phyloP scores from a whole-genome alignment of 30 jellyfish, hydroid and myxozoan species.

The Turritopsis rubra region DNA sequence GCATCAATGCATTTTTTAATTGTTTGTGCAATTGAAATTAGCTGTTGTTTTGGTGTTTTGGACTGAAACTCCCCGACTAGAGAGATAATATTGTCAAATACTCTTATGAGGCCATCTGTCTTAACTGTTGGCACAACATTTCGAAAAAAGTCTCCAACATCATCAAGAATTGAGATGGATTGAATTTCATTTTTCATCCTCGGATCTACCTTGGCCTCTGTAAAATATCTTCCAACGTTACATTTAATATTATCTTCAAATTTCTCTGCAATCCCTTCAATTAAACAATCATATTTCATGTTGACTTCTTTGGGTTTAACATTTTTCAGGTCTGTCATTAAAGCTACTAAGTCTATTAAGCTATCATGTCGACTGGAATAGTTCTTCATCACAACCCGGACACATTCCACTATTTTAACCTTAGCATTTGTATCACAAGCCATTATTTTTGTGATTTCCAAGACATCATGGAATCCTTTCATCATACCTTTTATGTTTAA shows the following conservation, averaged over 20 bases:
- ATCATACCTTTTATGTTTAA: neutral
- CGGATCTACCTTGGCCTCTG: neutral
- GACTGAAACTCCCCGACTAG: neutral
- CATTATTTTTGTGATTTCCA: neutral
- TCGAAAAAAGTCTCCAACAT: neutral
- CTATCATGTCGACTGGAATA: neutral
- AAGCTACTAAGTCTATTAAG: neutral
- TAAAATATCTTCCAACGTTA: neutral
- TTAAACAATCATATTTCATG: neutral
- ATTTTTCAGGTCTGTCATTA: neutral
- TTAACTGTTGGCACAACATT: neutral
- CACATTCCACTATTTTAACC: neutral
- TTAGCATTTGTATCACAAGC: neutral
- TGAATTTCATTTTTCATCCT: neutral
- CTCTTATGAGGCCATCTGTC: neutral
- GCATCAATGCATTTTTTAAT: neutral
- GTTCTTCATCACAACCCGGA: neutral
- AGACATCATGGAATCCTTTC: neutral
- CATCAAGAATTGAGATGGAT: neutral
- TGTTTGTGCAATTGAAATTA: neutral
- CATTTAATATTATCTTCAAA: neutral
- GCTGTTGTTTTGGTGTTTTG: neutral
- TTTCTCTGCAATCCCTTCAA: neutral
- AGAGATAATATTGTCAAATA: neutral
- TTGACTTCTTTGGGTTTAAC: neutral